Evolutionary conservation across 2,113 vertebrate genomes (phyloP).

Genomic region (Rhynchopsitta pachyrhyncha): DNA sequence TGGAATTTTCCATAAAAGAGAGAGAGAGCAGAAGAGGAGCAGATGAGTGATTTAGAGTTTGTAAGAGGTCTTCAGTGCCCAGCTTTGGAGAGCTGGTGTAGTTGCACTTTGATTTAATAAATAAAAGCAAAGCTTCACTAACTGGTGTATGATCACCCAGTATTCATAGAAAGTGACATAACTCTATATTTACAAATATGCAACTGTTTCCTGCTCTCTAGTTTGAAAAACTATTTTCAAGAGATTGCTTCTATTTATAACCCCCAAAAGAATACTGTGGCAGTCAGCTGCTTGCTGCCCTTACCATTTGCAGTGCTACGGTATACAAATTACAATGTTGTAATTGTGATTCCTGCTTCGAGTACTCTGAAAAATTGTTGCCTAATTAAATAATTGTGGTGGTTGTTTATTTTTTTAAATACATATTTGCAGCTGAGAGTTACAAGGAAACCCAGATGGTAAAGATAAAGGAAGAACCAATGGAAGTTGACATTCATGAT

Average conservation of each 20-base stretch:
- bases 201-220: not conserved
- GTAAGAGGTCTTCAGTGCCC: not conserved
- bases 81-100: not conserved
- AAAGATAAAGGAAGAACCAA: constrained; percentile 93
- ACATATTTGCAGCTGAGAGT: constrained; percentile 82
- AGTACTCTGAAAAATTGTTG: constrained; percentile 15
- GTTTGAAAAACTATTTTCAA: constrained; percentile 22
- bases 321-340: not conserved
- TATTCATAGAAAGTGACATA: not conserved
- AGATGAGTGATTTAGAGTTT: not conserved
- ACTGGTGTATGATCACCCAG: not conserved
- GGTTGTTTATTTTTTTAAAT: not conserved
- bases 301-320: not conserved
- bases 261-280: not conserved
- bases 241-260: constrained; percentile 20
- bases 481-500: constrained; percentile 92
- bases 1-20: not conserved
- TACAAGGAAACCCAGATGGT: constrained; percentile 89
- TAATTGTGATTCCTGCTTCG: constrained; percentile 8
- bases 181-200: not conserved
- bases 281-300: constrained; percentile 15
- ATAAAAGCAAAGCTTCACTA: not conserved
- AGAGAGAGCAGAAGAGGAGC: not conserved
- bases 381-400: constrained; percentile 36
- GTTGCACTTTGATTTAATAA: not conserved